Percentiles rank a stretch among this genome's conserved stretches.
Evolutionary conservation across 2,113 vertebrate genomes (phyloP).

Genomic region (Cynocephalus volans): DNA sequence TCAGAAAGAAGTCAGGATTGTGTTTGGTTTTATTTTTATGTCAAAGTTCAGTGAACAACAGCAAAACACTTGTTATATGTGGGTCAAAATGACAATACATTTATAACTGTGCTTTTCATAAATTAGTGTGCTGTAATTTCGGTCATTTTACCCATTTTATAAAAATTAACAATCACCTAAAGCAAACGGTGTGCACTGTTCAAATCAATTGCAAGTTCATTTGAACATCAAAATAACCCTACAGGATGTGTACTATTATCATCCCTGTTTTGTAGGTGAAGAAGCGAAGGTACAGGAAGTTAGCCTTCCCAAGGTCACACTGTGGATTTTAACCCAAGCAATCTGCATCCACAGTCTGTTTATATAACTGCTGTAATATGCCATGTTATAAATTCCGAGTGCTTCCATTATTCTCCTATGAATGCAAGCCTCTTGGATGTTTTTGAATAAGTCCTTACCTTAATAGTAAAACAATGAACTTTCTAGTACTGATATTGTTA

Average conservation of each 20-base stretch:
- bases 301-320: background rate
- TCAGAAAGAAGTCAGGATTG: constrained; percentile 7
- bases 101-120: background rate
- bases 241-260: background rate
- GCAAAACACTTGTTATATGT: background rate
- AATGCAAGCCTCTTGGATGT: background rate
- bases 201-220: background rate
- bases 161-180: background rate
- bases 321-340: background rate
- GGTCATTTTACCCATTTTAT: background rate
- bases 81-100: background rate
- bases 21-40: background rate
- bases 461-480: background rate
- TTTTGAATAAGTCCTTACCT: background rate
- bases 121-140: background rate
- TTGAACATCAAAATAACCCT: background rate
- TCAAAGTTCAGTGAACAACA: background rate
- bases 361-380: background rate
- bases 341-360: background rate
- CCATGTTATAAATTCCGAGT: background rate
- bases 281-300: background rate
- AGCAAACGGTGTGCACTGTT: background rate
- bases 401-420: background rate
- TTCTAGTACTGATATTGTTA: background rate
- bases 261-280: background rate